Percentiles rank a stretch among this genome's conserved stretches.
Evolutionary conservation across 2,888 invertebrate genomes (phyloP).

Genomic region (Cyrtodaria siliqua): DNA sequence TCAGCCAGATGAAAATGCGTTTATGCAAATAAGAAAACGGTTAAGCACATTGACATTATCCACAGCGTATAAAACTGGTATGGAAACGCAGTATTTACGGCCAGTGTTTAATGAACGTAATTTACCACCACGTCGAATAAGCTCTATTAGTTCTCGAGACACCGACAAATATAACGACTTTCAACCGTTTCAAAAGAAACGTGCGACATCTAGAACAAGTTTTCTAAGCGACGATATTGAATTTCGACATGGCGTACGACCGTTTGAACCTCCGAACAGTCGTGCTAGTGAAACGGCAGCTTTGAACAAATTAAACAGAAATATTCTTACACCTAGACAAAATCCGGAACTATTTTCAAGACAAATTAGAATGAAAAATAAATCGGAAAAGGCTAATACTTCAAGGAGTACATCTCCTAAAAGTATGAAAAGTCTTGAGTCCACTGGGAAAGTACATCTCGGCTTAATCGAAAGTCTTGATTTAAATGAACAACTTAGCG

Average conservation of each 20-base stretch:
- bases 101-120: conserved; percentile 49
- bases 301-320: conserved; percentile 36
- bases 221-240: conserved; percentile 49
- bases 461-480: conserved; percentile 60
- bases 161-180: conserved; percentile 13
- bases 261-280: not conserved
- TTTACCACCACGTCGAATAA: conserved; percentile 45
- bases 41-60: conserved; percentile 47
- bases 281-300: conserved; percentile 49
- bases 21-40: conserved; percentile 49
- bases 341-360: conserved; percentile 62
- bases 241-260: conserved; percentile 19
- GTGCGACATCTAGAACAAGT: conserved; percentile 36
- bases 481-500: conserved; percentile 55
- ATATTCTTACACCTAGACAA: conserved; percentile 54
- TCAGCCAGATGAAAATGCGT: conserved; percentile 45
- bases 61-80: conserved; percentile 45
- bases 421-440: conserved; percentile 54
- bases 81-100: conserved; percentile 20
- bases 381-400: conserved; percentile 10
- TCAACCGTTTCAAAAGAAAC: not conserved
- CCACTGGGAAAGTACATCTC: conserved; percentile 57
- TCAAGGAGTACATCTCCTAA: conserved; percentile 51
- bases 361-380: conserved; percentile 46
- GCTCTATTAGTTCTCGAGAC: conserved; percentile 50